phyloP scores from a whole-genome alignment of 2,113 vertebrate species.

The Setophaga petechia region DNA sequence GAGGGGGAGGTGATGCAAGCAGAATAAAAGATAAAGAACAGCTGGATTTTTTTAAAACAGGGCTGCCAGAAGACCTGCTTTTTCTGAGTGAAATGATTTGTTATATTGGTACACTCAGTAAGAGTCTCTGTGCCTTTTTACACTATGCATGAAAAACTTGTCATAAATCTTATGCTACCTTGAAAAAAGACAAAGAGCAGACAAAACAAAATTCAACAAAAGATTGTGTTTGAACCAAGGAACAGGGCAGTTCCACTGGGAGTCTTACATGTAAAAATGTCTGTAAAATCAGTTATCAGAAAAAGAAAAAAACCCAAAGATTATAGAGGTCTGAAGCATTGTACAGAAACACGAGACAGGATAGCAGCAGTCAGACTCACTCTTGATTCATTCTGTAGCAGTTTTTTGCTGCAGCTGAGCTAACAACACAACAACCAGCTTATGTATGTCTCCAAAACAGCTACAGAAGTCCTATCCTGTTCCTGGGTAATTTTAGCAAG shows the following conservation, averaged over 20 bases:
- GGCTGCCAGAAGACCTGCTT: background rate
- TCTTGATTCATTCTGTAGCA: background rate
- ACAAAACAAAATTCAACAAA: background rate
- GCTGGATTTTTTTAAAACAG: background rate
- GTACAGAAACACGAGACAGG: background rate
- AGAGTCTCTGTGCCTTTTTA: background rate
- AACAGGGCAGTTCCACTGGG: background rate
- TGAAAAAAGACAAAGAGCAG: background rate
- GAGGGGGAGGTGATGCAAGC: accelerated
- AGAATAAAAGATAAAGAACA: background rate
- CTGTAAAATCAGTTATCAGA: background rate
- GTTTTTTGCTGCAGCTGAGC: background rate
- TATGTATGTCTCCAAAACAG: background rate
- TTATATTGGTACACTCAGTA: background rate
- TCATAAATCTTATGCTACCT: background rate
- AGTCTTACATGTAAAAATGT: background rate
- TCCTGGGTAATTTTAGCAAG: background rate
- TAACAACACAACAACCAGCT: background rate
- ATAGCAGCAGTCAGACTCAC: background rate
- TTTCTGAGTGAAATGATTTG: background rate
- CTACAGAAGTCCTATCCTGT: background rate
- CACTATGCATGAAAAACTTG: background rate
- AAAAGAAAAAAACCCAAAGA: background rate
- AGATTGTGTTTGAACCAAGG: background rate
- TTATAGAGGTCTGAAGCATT: background rate